Conservation (phyloP, 2,113 vertebrate genomes). For the Alouatta palliata region DNA sequence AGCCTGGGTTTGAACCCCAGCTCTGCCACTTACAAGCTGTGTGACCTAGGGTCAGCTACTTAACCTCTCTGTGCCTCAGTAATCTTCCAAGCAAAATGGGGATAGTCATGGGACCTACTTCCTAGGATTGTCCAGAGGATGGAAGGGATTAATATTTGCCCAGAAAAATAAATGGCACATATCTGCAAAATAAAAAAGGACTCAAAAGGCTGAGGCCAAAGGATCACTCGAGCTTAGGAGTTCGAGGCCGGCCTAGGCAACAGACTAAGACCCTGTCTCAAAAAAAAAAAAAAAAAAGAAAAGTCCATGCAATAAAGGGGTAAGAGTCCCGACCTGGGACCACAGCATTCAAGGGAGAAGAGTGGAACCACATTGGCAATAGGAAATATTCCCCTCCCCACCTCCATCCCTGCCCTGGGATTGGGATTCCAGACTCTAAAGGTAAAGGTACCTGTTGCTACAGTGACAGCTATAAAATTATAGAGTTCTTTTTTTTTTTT, state of each 20-base stretch:
- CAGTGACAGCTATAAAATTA: background rate
- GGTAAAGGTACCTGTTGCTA: background rate
- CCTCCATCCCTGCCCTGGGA: too few relatives aligned
- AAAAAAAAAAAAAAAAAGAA: background rate
- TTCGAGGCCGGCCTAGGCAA: too few relatives aligned
- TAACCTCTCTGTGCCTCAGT: background rate
- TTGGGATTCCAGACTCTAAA: background rate
- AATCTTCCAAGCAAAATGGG: background rate
- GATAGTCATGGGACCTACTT: background rate
- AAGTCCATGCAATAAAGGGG: background rate
- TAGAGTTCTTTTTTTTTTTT: background rate
- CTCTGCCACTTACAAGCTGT: too few relatives aligned
- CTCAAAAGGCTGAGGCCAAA: too few relatives aligned
- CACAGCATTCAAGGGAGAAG: background rate
- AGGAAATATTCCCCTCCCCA: background rate
- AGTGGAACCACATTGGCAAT: background rate
- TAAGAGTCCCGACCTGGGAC: background rate
- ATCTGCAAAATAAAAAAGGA: background rate
- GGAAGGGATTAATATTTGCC: background rate
- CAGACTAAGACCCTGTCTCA: too few relatives aligned
- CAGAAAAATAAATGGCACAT: background rate
- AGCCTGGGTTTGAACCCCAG: too few relatives aligned
- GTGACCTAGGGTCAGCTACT: too few relatives aligned
- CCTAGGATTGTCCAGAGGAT: background rate
- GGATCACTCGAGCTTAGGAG: too few relatives aligned